Conservation (phyloP, 2,797 vertebrate species). For the Synanceia verrucosa region DNA sequence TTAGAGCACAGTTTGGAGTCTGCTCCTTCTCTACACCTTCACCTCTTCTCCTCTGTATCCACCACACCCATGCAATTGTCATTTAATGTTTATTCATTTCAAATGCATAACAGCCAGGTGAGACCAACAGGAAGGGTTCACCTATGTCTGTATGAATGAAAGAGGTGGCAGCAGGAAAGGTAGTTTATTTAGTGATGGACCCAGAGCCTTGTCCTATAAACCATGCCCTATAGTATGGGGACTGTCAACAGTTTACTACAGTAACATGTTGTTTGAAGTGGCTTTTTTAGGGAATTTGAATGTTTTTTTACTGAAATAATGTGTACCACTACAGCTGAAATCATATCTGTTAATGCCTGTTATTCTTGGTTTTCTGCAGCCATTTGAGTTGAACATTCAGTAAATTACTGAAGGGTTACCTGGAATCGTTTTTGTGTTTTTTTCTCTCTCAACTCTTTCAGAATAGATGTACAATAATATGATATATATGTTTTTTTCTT, state of each 20-base stretch:
- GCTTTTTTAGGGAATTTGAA: not conserved
- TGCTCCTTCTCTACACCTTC: not conserved
- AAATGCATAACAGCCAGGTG: conserved; percentile 12
- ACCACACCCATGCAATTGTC: conserved; percentile 31
- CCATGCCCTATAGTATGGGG: not conserved
- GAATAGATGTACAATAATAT: too few relatives aligned
- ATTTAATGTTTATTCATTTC: conserved; percentile 21
- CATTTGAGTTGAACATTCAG: not conserved
- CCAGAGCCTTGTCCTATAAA: not conserved
- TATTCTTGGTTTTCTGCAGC: not conserved
- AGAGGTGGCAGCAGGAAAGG: not conserved
- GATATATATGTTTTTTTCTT: too few relatives aligned
- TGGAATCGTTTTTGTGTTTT: not conserved
- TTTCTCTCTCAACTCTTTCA: not conserved
- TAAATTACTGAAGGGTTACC: not conserved
- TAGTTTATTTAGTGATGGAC: conserved; percentile 1
- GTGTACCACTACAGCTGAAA: not conserved
- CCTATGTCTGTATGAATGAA: conserved; percentile 4
- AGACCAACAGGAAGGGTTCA: conserved; percentile 1
- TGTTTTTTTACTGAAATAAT: not conserved
- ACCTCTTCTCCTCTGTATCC: conserved; percentile 1
- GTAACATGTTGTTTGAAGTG: not conserved
- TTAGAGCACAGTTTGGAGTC: conserved; percentile 16
- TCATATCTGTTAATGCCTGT: not conserved
- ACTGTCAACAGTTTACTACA: too few relatives aligned